Evolutionary conservation across 2,113 vertebrate species (phyloP).

Genomic region (Bothrops jararaca): DNA sequence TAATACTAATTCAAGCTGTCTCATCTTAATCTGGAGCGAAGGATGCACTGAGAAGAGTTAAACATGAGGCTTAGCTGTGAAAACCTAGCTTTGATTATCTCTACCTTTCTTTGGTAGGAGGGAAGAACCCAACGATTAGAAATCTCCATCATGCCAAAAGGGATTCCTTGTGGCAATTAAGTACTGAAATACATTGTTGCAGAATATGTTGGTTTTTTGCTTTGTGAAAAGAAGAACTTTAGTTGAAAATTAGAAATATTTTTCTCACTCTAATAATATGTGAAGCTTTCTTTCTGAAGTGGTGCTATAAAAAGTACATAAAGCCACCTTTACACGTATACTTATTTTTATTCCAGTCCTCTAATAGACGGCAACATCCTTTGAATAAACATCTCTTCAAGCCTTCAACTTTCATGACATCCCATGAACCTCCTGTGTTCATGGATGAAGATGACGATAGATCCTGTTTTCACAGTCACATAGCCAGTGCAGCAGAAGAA

Average conservation of each 20-base stretch:
- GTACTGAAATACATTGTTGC: background rate
- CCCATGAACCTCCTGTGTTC: constrained; percentile 95
- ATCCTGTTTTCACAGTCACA: constrained; percentile 79
- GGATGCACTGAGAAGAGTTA: background rate
- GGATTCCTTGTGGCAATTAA: background rate
- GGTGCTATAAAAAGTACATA: background rate
- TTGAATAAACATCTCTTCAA: constrained; percentile 98
- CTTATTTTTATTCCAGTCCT: constrained; percentile 76
- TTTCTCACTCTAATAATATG: background rate
- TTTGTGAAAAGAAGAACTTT: background rate
- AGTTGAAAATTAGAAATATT: background rate
- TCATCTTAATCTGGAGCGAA: background rate
- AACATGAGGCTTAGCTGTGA: background rate
- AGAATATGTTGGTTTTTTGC: background rate
- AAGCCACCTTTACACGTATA: background rate
- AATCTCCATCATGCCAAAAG: background rate
- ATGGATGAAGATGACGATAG: constrained; percentile 98
- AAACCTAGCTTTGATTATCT: background rate
- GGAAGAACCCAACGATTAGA: background rate
- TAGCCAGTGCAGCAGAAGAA: constrained; percentile 82
- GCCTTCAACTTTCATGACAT: constrained; percentile 97
- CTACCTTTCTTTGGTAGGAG: background rate
- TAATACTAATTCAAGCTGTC: background rate
- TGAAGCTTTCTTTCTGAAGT: background rate
- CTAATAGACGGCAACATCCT: constrained; percentile 92